Percentiles rank a stretch among this genome's conserved stretches.
These are phyloP conservation scores for Drosophila punjabiensis DNA, from an alignment of 1,140 invertebrate genomes.

Conservation along the genomic window DNA sequence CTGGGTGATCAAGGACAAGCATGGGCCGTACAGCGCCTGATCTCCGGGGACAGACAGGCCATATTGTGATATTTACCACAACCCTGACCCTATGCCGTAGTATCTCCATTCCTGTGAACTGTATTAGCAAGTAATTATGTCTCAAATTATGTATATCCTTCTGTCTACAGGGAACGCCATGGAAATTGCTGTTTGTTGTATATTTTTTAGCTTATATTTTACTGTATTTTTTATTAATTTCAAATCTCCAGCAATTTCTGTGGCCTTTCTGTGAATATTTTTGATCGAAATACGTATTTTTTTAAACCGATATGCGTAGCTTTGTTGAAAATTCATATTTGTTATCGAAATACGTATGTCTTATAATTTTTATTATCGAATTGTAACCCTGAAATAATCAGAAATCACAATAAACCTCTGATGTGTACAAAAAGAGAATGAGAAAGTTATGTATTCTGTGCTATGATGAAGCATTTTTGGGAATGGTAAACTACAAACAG, in stretches of 20 bases:
- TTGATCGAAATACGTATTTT: not conserved
- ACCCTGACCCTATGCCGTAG: not conserved
- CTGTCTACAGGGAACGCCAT: not conserved
- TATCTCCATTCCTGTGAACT: constrained; percentile 1
- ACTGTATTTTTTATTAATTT: not conserved
- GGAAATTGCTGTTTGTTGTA: not conserved
- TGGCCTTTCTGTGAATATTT: not conserved
- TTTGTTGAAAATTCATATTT: not conserved
- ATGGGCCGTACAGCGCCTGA: constrained; percentile 82
- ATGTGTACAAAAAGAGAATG: not conserved
- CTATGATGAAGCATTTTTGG: not conserved
- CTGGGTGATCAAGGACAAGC: constrained; percentile 90
- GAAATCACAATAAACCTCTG: not conserved
- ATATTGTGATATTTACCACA: constrained; percentile 15
- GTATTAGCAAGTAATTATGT: constrained; percentile 2
- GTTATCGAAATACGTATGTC: not conserved
- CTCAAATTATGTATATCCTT: not conserved
- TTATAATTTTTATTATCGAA: not conserved
- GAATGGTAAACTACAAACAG: no score
- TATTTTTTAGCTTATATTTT: not conserved
- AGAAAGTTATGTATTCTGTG: not conserved
- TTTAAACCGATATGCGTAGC: no score
- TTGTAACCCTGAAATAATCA: not conserved
- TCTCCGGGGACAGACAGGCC: not conserved
- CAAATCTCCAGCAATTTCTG: not conserved